Evolutionary conservation across 2,113 vertebrate genomes (phyloP).

Genomic region (Apodemus speciosus): DNA sequence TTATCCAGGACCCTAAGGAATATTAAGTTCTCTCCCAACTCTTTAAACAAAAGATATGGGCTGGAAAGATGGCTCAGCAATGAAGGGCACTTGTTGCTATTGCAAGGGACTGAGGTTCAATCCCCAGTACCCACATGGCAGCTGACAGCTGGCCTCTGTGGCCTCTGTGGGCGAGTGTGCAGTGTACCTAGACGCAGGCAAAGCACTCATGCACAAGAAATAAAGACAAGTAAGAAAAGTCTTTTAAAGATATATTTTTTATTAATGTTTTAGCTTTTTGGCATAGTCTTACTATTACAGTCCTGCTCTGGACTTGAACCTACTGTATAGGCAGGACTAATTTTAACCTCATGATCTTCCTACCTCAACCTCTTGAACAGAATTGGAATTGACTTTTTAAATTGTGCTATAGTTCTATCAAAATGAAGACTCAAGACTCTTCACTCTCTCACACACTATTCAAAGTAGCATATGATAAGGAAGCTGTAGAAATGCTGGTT

Average conservation of each 20-base stretch:
- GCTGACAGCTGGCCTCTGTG: background rate
- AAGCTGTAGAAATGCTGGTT: background rate
- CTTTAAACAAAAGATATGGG: background rate
- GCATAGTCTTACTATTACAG: background rate
- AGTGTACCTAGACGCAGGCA: background rate
- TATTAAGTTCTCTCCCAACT: background rate
- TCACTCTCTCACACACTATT: background rate
- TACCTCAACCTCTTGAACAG: background rate
- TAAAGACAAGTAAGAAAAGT: background rate
- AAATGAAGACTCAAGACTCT: background rate
- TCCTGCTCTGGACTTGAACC: background rate
- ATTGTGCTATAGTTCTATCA: background rate
- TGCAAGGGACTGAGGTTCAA: background rate
- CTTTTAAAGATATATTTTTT: background rate
- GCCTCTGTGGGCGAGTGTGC: background rate
- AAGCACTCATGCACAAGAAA: background rate
- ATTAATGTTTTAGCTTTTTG: background rate
- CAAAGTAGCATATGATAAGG: background rate
- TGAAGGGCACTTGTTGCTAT: background rate
- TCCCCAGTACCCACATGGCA: background rate
- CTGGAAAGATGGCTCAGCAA: background rate
- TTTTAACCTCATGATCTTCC: background rate
- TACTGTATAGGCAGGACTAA: background rate
- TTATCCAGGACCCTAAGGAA: background rate
- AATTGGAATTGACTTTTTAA: background rate